A percentile compares a stretch with the other conserved stretches of the same genome.
These are phyloP conservation scores for Xanthorhoe designata DNA, from an alignment of 2,888 invertebrate genomes.

Conservation along the genomic window DNA sequence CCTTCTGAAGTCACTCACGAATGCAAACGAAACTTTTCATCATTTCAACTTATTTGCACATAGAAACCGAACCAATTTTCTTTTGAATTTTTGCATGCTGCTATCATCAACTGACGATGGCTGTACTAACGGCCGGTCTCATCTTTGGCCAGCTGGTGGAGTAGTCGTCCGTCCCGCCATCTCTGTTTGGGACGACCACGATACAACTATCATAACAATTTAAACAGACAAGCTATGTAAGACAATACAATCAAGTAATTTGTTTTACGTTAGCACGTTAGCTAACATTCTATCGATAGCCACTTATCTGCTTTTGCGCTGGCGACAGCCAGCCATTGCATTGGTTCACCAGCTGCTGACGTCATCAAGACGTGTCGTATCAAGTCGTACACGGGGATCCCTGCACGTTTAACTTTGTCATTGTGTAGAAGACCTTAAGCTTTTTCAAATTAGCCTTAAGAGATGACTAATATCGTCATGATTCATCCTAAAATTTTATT, in stretches of 20 bases:
- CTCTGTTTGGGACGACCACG: too few relatives aligned
- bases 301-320: slow-evolving; percentile 21
- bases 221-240: too few relatives aligned
- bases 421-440: slow-evolving; percentile 16
- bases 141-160: too few relatives aligned
- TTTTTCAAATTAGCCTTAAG: slow-evolving; percentile 10
- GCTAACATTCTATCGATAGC: background rate
- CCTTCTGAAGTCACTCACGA: slow-evolving; percentile 8
- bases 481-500: slow-evolving; percentile 8
- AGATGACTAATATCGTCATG: slow-evolving; percentile 6
- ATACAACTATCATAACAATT: too few relatives aligned
- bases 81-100: too few relatives aligned
- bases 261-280: background rate
- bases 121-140: too few relatives aligned
- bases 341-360: slow-evolving; percentile 33
- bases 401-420: slow-evolving; percentile 27
- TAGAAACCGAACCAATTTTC: too few relatives aligned
- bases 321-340: slow-evolving; percentile 33
- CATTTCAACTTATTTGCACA: too few relatives aligned
- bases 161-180: too few relatives aligned
- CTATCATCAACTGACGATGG: too few relatives aligned
- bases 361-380: slow-evolving; percentile 32
- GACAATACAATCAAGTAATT: background rate
- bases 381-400: slow-evolving; percentile 31
- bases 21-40: slow-evolving; percentile 6